phyloP scores from a whole-genome alignment of 1,140 invertebrate genomes.

The Sminthurinus signatus region DNA sequence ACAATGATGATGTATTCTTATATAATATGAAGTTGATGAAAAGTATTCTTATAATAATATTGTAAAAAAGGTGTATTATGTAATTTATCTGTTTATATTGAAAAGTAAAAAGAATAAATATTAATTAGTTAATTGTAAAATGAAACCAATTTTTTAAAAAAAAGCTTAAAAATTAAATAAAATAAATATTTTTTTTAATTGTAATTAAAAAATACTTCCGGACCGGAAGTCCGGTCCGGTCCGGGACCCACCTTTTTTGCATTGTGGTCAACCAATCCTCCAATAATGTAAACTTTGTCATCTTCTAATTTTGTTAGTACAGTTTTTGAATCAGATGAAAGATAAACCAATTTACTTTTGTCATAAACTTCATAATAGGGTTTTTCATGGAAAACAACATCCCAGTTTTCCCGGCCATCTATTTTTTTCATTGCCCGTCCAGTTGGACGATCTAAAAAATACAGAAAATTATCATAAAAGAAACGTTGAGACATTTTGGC shows the following conservation, averaged over 20 bases:
- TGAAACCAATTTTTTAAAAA: not conserved
- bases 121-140: too few relatives aligned
- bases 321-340: conserved; percentile 91
- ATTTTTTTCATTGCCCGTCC: conserved; percentile 64
- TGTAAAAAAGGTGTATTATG: conserved; percentile 15
- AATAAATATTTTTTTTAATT: conserved; percentile 3
- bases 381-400: conserved; percentile 66
- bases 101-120: too few relatives aligned
- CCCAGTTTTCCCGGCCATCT: conserved; percentile 88
- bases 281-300: conserved; percentile 84
- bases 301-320: conserved; percentile 68
- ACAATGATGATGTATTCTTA: conserved; percentile 12
- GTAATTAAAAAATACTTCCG: not conserved
- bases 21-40: too few relatives aligned
- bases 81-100: conserved; percentile 1
- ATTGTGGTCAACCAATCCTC: conserved; percentile 96
- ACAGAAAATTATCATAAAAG: too few relatives aligned
- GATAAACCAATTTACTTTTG: conserved; percentile 75
- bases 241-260: conserved; percentile 76
- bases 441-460: conserved; percentile 60
- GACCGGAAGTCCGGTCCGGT: not conserved
- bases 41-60: conserved; percentile 18
- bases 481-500: too few relatives aligned
- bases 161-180: not conserved
- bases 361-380: conserved; percentile 62